These are phyloP conservation scores for Tenebrosternarchus preto DNA, from an alignment of 2,113 vertebrate species.

Conservation along the genomic window DNA sequence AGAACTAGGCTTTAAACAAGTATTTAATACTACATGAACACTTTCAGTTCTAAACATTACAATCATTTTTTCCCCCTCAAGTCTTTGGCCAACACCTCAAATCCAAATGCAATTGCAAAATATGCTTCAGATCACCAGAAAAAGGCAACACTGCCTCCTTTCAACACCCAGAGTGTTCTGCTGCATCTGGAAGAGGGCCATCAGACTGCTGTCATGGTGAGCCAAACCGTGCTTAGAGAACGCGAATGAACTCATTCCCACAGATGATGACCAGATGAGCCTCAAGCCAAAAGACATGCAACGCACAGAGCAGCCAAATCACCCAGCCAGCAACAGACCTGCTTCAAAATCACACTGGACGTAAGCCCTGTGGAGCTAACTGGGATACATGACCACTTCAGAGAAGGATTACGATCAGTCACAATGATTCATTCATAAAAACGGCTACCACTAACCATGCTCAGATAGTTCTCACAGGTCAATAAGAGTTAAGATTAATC, in stretches of 20 bases:
- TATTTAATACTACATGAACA: background rate
- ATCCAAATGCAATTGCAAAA: background rate
- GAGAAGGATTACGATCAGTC: background rate
- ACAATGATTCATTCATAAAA: conserved; percentile 1
- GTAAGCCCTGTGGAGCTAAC: background rate
- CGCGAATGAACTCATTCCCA: background rate
- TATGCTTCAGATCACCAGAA: background rate
- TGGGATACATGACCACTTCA: background rate
- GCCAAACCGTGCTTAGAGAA: conserved; percentile 13
- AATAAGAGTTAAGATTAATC: background rate
- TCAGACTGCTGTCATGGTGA: background rate
- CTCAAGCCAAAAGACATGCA: background rate
- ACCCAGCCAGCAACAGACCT: background rate
- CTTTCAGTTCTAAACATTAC: background rate
- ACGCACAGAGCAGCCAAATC: background rate
- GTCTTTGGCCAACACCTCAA: background rate
- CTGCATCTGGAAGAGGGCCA: background rate
- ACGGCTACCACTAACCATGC: background rate
- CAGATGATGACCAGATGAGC: conserved; percentile 11
- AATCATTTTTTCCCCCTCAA: background rate
- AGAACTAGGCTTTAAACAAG: background rate
- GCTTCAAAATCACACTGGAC: background rate
- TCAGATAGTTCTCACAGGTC: background rate
- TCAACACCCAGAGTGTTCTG: background rate
- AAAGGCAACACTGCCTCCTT: background rate